Evolutionary conservation across 2,797 vertebrate genomes (phyloP).

Genomic region (Emys orbicularis): DNA sequence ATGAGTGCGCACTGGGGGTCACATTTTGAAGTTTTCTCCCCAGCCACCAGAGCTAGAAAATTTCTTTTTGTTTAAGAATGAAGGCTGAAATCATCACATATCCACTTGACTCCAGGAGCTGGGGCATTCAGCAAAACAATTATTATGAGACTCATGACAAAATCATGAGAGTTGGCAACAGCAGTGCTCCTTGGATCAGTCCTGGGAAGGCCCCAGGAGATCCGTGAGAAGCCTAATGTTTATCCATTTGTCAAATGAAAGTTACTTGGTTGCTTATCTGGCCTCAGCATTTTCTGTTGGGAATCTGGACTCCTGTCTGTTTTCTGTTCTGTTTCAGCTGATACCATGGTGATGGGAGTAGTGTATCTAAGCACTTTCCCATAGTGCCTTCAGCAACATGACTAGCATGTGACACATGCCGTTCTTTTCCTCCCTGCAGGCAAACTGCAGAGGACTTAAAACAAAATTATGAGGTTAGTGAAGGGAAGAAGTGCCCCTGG

Average conservation of each 20-base stretch:
- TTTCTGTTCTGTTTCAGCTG: background rate
- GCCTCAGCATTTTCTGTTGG: background rate
- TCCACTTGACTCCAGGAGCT: background rate
- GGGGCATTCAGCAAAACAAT: background rate
- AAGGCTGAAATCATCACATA: background rate
- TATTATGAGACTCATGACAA: background rate
- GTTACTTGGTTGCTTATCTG: background rate
- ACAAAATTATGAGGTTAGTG: background rate
- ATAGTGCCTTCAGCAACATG: background rate
- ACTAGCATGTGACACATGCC: background rate
- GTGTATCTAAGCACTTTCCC: background rate
- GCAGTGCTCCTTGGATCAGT: background rate
- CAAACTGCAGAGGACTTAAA: background rate
- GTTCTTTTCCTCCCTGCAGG: background rate
- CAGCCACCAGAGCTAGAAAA: no score
- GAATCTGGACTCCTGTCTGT: background rate
- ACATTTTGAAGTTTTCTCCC: no score
- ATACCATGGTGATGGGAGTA: background rate
- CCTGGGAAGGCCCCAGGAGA: background rate
- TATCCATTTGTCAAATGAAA: background rate
- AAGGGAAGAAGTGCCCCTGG: background rate
- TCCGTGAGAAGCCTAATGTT: background rate
- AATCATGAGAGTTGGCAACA: background rate
- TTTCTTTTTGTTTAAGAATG: background rate
- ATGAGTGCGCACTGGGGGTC: no score